These are phyloP conservation scores for Anarsia innoxiella DNA, from an alignment of 2,888 invertebrate genomes.

Conservation along the genomic window DNA sequence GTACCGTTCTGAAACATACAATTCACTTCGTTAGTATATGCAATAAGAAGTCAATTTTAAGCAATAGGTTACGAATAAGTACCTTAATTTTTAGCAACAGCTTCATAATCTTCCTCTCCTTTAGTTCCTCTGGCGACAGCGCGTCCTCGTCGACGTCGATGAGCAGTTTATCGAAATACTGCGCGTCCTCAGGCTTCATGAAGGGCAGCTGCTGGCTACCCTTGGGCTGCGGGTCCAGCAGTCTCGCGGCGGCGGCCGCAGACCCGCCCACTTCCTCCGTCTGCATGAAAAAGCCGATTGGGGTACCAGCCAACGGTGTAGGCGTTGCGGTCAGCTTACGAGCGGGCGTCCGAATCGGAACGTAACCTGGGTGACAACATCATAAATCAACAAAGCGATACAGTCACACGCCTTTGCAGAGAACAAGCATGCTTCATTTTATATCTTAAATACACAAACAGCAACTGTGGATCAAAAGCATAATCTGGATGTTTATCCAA, in stretches of 20 bases:
- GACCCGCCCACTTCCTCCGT: constrained; percentile 90
- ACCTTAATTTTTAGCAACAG: constrained; percentile 95
- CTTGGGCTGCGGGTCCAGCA: constrained; percentile 97
- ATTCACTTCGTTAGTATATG: not conserved
- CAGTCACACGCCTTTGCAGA: constrained; percentile 17
- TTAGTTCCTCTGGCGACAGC: constrained; percentile 96
- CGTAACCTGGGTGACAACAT: constrained; percentile 80
- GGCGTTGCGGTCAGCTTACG: constrained; percentile 98
- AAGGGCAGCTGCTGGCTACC: constrained; percentile 93
- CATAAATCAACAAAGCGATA: constrained; percentile 25
- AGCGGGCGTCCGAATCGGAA: constrained; percentile 97
- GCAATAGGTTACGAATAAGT: not conserved
- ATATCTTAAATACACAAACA: constrained; percentile 24
- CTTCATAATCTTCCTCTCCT: constrained; percentile 99
- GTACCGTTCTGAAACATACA: constrained; percentile 85
- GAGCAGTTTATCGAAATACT: constrained; percentile 98
- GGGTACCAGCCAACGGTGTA: constrained; percentile 95
- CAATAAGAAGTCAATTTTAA: not conserved
- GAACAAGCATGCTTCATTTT: constrained; percentile 16
- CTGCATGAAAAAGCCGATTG: constrained; percentile 96
- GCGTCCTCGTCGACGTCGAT: constrained; percentile 98
- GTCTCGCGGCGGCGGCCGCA: constrained; percentile 84
- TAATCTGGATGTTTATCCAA: constrained; percentile 50
- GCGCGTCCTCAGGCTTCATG: constrained; percentile 99
- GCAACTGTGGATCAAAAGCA: constrained; percentile 41